Evolutionary conservation across 2,888 invertebrate species (phyloP), one percentile per base, ranked within the genome.

Genomic region (Tipula confusa): DNA sequence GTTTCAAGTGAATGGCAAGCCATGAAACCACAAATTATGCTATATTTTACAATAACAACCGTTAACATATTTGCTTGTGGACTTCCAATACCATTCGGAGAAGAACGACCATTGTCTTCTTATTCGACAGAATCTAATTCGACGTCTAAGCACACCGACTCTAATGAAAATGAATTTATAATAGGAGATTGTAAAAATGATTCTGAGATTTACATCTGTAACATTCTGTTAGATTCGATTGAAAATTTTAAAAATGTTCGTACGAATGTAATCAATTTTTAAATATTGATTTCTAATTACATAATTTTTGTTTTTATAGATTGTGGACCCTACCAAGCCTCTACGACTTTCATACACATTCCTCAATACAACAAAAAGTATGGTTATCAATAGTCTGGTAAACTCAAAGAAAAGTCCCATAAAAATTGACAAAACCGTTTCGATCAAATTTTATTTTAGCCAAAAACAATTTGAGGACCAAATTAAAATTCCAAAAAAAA

Each of bases 1-100:
- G 91, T 92, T 2, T 91, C 90, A 85, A 88, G 90, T 0, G 92
- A 92, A 86, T 92, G 91, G 82, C 92, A 92, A 84, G 90, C 90
- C 82, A 90, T 91, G 84, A 92, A 92, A 85, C 94, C 94, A 0
- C 93, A 93, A 87, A 88, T 94, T 5, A 89, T 91, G 84, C 88
- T 94, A 84, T 91, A 92, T 79, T 88, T 93, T 28, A 90, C 92
- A 0, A 89, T 94, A 28, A 91, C 93, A 64, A 64, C 64, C 24
- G 24, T 64, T 64, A 64, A 64, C 18, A 64, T 64, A 24, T 64
- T 24, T 85, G 93, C 93, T 85, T 91, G 92, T 85, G 64, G 24
- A 1, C 24, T 24, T 24, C 64, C 64, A 18, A 64, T 64, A 64
- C 64, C 64, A 64, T 18, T 64, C 9, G 64, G 24, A 24, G 9